A percentile compares a stretch with the other conserved stretches of the same genome.
These are phyloP conservation scores for Stenotaenia linearis DNA, from an alignment of 2,888 invertebrate species.

Conservation along the genomic window DNA sequence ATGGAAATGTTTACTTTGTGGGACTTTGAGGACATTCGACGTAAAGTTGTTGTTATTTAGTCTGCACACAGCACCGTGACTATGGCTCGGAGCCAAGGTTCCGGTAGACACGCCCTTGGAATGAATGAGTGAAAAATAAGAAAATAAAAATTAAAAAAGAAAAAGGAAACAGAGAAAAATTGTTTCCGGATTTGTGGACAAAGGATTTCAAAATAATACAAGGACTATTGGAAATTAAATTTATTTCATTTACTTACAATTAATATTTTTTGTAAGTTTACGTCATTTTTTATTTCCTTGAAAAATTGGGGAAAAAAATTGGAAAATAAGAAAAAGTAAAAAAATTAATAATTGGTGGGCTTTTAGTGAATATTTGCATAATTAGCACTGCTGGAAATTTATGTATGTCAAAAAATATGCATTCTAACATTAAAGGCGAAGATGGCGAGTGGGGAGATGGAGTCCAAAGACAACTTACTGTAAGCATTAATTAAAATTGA, in stretches of 20 bases:
- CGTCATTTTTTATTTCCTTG: too few relatives aligned
- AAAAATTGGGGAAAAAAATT: too few relatives aligned
- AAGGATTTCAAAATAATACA: not conserved
- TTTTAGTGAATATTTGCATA: too few relatives aligned
- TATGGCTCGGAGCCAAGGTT: not conserved
- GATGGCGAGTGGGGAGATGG: too few relatives aligned
- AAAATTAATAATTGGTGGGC: too few relatives aligned
- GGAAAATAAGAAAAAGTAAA: too few relatives aligned
- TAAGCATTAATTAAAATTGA: too few relatives aligned
- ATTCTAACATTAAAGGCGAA: too few relatives aligned
- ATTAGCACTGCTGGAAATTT: too few relatives aligned
- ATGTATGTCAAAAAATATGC: too few relatives aligned
- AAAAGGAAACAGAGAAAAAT: not conserved
- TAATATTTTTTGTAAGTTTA: too few relatives aligned
- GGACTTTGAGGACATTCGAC: not conserved
- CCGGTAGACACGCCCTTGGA: not conserved
- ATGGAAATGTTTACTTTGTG: not conserved
- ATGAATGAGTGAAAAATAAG: not conserved
- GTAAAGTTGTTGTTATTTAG: not conserved
- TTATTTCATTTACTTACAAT: not conserved
- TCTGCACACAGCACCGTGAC: not conserved
- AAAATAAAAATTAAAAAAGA: not conserved
- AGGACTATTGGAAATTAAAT: not conserved
- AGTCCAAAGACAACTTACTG: too few relatives aligned
- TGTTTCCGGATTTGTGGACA: not conserved